Evolutionary conservation across 2,797 vertebrate genomes (phyloP), one percentile per base, ranked within the genome.

Genomic region (Pangasius larnaudii): DNA sequence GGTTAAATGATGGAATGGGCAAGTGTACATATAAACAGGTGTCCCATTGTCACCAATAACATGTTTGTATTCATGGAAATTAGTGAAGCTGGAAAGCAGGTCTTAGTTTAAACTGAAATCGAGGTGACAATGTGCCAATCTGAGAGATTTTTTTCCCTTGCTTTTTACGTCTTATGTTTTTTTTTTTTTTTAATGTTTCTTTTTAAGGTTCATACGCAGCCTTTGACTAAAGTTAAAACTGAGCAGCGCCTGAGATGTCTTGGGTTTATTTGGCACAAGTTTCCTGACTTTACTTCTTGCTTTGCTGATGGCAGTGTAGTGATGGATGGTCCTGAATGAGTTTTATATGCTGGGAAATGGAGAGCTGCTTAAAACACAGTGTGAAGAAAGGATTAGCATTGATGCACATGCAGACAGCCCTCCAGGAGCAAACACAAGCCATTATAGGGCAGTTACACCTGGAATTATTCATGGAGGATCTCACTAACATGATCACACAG

Each of bases 401-500:
- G 86, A 86, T 51, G 88, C 77, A 82, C 86, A 78, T 59, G 85
- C 75, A 81, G 86, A 86, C 89, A 86, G 65, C 36, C 87, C 81
- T 84, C 65, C 82, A 84, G 86, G 88, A 88, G 86, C 86, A 81
- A 89, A 86, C 84, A 86, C 84, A 77, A 91, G 87, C 86, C 89
- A 91, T 90, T 91, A 88, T 75, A 19, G 75, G 63, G 69, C 75
- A 85, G 87, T 85, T 89, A 85, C 86, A 91, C 91, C 89, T 90
- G 83, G 89, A 89, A 88, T 92, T 88, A 90, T 91, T 91, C 89
- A 88, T 88, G 85, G 90, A 90, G 87, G 69, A 88, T 85, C 72
- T 58, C 69, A 61, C 87, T 91, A 87, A 88, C 51, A n/a, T 88
- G 88, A 90, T 88, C 82, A 88, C 65, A 53, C 36, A 85, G 83